Base-by-base conservation (phyloP, 2,797 vertebrate genomes). In the Mionectes olivaceus region DNA sequence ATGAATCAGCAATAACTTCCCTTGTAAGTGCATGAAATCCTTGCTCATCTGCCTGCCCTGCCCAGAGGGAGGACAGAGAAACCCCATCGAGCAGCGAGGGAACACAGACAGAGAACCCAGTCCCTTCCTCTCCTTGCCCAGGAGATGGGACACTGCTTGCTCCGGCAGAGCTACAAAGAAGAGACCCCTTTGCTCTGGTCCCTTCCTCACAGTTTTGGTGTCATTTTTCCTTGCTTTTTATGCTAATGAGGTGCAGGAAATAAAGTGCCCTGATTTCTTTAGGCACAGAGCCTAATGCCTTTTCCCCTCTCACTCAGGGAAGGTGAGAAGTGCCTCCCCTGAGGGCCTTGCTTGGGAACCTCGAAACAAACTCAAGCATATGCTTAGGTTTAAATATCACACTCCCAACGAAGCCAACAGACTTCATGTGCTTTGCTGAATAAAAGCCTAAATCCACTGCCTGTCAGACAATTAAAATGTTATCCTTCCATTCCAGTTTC, bases 61-160 rank as follows among this genome's bases (percentile, higher is more conserved):
- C 32, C 18, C 1, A 1, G 65, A 11, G 0, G 0, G 56, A 68
- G 67, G 30, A 43, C 6, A 49, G 35, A 60, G 52, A 92, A 85
- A 56, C 30, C 37, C 27, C 41, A 60, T 0, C 0, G 1, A n/a
- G 10, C 30, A 53, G 50, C 0, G 1, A 65, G 22, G 37, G 24
- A 73, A 46, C 2, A 2, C 17, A 9, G 35, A 43, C 3, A 1
- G 3, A 83, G 37, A 37, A 74, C 13, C 6, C 28, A 41, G 18
- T 22, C 23, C 67, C 49, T 39, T 68, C 30, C 21, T 68, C 17
- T 14, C 14, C 50, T n/a, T 28, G 64, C 30, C 46, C 46, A 30
- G 50, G 28, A 52, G 28, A 52, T 30, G 50, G 28, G 28, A 52
- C 50, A 11, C 3, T 25, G n/a, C 39, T 76, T 37, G 21, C 39